These are phyloP conservation scores for Oncorhynchus clarkii DNA, from an alignment of 2,113 vertebrate species.

Conservation along the genomic window DNA sequence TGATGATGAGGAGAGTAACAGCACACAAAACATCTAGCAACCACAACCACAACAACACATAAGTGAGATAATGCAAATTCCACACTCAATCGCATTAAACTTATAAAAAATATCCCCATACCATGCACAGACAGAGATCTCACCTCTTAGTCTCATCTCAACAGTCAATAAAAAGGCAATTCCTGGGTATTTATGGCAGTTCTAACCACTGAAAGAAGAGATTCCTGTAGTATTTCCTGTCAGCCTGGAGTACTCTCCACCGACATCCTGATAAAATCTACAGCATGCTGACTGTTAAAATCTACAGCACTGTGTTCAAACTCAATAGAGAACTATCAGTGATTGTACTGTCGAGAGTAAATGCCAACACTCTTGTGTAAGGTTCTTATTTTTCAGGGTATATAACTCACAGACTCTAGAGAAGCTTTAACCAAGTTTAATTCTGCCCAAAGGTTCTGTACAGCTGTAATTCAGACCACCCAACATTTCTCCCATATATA, in stretches of 20 bases:
- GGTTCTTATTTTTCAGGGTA: too few relatives aligned
- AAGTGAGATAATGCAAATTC: neutral
- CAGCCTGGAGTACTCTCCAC: neutral
- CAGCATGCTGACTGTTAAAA: neutral
- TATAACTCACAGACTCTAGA: too few relatives aligned
- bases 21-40: constrained; percentile 33
- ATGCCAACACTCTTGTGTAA: neutral
- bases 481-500: too few relatives aligned
- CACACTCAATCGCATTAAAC: neutral
- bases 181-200: neutral
- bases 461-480: too few relatives aligned
- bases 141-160: constrained; percentile 25
- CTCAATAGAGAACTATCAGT: too few relatives aligned
- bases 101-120: neutral
- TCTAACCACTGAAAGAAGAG: constrained; percentile 1
- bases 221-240: constrained; percentile 25
- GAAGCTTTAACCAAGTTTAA: too few relatives aligned
- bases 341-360: neutral
- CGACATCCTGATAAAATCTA: too few relatives aligned
- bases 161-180: neutral
- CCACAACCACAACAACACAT: constrained; percentile 1
- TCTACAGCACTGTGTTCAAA: neutral
- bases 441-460: too few relatives aligned
- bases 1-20: constrained; percentile 15
- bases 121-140: neutral